phyloP scores from a whole-genome alignment of 2,113 vertebrate genomes.

The Cyprinus carpio region DNA sequence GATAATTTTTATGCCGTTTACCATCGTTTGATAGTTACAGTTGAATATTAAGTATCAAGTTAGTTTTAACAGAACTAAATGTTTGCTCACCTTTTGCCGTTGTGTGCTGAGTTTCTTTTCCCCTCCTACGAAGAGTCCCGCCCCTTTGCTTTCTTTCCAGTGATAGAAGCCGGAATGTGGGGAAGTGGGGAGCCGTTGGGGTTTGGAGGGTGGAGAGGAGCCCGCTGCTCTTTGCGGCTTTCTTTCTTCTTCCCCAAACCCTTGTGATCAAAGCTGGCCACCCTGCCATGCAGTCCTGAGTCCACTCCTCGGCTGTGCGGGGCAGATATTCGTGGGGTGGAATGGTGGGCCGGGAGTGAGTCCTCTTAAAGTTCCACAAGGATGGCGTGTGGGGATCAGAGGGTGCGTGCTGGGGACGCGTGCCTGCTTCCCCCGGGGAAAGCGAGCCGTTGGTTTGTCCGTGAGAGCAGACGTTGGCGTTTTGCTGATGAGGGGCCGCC shows the following conservation, averaged over 20 bases:
- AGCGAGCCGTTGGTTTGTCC: slow-evolving; percentile 81
- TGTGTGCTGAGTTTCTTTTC: slow-evolving; percentile 86
- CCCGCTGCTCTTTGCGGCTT: slow-evolving; percentile 83
- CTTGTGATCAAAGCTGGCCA: slow-evolving; percentile 75
- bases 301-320: slow-evolving; percentile 70
- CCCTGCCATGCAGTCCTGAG: slow-evolving; percentile 71
- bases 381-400: slow-evolving; percentile 66
- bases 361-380: slow-evolving; percentile 72
- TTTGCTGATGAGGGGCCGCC: slow-evolving; percentile 67
- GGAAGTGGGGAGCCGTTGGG: slow-evolving; percentile 75
- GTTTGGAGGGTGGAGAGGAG: slow-evolving; percentile 73
- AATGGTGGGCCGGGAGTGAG: slow-evolving; percentile 65
- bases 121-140: slow-evolving; percentile 72
- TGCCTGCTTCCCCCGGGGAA: slow-evolving; percentile 70
- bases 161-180: slow-evolving; percentile 72
- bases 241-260: slow-evolving; percentile 83
- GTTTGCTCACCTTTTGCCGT: slow-evolving; percentile 84
- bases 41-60: background rate
- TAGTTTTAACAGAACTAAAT: background rate
- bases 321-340: slow-evolving; percentile 67
- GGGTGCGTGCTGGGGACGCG: slow-evolving; percentile 64
- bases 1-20: too few relatives aligned
- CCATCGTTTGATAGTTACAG: background rate
- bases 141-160: slow-evolving; percentile 80
- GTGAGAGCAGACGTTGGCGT: slow-evolving; percentile 65